These are phyloP conservation scores for Sphaerophoria rueppellii DNA, from an alignment of 2,888 invertebrate species.

Conservation along the genomic window DNA sequence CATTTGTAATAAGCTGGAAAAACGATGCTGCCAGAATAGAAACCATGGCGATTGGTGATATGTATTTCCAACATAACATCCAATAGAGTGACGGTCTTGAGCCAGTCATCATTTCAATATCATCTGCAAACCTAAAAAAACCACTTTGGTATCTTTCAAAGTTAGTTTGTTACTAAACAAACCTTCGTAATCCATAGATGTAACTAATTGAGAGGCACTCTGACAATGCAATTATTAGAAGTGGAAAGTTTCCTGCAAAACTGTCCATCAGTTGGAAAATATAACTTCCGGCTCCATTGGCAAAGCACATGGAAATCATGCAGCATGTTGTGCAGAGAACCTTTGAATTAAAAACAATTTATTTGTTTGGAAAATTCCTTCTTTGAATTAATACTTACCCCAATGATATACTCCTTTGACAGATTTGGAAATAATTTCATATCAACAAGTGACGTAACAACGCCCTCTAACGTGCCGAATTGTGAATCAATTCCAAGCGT, in stretches of 20 bases:
- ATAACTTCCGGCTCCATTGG: constrained; percentile 96
- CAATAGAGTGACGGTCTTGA: constrained; percentile 93
- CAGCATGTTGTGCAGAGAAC: constrained; percentile 91
- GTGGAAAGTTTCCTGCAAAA: constrained; percentile 96
- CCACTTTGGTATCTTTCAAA: too few species aligned
- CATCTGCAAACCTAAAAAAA: constrained; percentile 90
- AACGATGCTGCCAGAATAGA: constrained; percentile 92
- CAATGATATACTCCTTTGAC: constrained; percentile 93
- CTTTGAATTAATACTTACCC: constrained; percentile 81
- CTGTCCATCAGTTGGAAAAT: constrained; percentile 96
- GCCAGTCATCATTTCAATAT: constrained; percentile 97
- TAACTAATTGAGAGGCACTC: constrained; percentile 97
- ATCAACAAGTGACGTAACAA: constrained; percentile 97
- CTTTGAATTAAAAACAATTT: constrained; percentile 71
- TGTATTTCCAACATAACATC: constrained; percentile 97
- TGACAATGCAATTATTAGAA: constrained; percentile 95
- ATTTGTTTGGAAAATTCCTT: not conserved
- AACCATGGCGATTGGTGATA: constrained; percentile 94
- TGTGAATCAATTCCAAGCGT: constrained; percentile 98
- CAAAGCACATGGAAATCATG: constrained; percentile 93
- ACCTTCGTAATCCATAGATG: constrained; percentile 95
- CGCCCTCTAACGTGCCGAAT: constrained; percentile 97
- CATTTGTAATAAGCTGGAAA: constrained; percentile 89
- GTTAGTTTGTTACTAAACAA: too few species aligned
- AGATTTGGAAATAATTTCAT: constrained; percentile 96